phyloP scores from a whole-genome alignment of 2,113 vertebrate genomes.

The Mugil cephalus region DNA sequence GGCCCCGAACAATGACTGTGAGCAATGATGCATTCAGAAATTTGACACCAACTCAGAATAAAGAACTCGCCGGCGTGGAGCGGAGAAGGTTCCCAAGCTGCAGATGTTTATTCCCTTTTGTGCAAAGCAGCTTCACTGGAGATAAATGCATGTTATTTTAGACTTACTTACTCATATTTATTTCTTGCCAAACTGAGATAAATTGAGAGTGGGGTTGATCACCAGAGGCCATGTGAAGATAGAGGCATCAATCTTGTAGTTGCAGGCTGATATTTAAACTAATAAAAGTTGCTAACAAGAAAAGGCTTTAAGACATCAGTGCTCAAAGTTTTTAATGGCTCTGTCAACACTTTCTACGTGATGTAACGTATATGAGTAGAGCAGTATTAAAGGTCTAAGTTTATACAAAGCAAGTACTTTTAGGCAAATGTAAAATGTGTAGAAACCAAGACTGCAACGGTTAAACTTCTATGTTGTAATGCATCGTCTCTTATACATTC shows the following conservation, averaged over 20 bases:
- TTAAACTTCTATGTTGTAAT: not conserved
- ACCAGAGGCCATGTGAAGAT: constrained; percentile 5
- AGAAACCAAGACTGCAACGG: too few relatives aligned
- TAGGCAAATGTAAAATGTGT: not conserved
- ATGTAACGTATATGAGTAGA: too few relatives aligned
- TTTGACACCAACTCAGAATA: constrained; percentile 56
- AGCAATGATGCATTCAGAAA: constrained; percentile 63
- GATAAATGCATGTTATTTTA: constrained; percentile 23
- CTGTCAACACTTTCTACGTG: not conserved
- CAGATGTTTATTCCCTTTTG: constrained; percentile 40
- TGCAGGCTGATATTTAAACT: not conserved
- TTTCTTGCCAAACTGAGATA: constrained; percentile 31
- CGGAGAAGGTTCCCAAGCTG: constrained; percentile 20
- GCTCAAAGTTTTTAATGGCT: not conserved
- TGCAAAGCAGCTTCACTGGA: constrained; percentile 34
- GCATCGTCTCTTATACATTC: too few relatives aligned
- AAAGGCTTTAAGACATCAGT: not conserved
- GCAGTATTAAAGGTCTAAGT: too few relatives aligned
- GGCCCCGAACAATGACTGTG: constrained; percentile 37
- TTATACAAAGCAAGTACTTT: too few relatives aligned
- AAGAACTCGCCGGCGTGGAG: constrained; percentile 40
- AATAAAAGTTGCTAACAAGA: constrained; percentile 9
- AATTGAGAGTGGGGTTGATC: constrained; percentile 12
- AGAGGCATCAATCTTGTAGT: not conserved
- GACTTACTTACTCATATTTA: constrained; percentile 16